Base-by-base conservation (phyloP, 2,113 vertebrate genomes). In the Psettodes erumei region DNA sequence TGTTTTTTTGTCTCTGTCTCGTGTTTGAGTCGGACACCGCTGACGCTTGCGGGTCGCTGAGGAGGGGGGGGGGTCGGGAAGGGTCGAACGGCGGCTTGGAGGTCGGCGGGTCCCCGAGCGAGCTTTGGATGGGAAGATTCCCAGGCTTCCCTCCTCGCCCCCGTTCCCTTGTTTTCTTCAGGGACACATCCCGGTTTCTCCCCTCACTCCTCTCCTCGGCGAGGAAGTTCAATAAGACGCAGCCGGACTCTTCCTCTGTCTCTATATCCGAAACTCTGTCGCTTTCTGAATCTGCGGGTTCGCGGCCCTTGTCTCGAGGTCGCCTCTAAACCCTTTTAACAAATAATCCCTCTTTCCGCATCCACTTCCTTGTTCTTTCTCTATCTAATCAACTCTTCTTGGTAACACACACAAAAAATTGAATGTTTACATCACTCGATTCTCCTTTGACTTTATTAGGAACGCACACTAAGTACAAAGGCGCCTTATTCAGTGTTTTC, bases 351-450 rank as follows among this genome's bases (percentile, higher is more conserved):
- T 54, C 21, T 28, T 61, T 59, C 30, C 53, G 18, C 33, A 0
- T 21, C 60, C 28, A 28, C 33, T 21, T 76, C 65, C 43, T 54
- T 5, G 12, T 77, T 68, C 23, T 86, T 59, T 56, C 79, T 82
- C 69, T 87, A 82, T 87, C 87, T 88, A 86, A 88, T 88, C 82
- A 62, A 78, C 90, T 90, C 88, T n/a, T n/a, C 84, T 87, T 73
- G 66, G 80, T 88, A 85, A 91, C 88, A 92, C 86, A 87, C 92
- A 92, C 85, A 88, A 89, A 81, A 85, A 91, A 87, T 81, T 91
- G 91, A 94, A 94, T 95, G 94, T 95, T 95, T 95, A 95, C 94
- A 95, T 94, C 93, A 92, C 89, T 92, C 67, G 82, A 91, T 92
- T 93, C 91, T 92, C 90, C 83, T 91, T 83, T 89, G 85, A 91